phyloP scores from a whole-genome alignment of 1,140 invertebrate species.

The Cotesia glomerata region DNA sequence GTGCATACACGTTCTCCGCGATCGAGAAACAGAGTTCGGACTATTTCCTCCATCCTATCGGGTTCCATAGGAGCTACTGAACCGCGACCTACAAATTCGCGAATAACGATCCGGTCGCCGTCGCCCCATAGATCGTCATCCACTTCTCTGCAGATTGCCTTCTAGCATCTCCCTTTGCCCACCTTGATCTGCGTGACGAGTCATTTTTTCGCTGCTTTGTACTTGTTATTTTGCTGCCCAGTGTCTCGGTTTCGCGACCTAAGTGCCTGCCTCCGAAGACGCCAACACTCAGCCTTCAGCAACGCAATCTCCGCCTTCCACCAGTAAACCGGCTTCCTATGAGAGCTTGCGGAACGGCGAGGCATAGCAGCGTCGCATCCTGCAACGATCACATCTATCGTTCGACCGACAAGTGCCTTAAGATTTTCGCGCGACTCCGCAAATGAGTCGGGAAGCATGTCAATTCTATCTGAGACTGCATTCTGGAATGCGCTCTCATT shows the following conservation, averaged over 20 bases:
- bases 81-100: conserved; percentile 18
- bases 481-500: conserved; percentile 26
- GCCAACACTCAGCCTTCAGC: conserved; percentile 37
- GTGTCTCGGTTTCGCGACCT: neutral
- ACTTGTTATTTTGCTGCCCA: neutral
- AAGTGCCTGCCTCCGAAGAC: conserved; percentile 8
- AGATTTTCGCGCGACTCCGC: neutral
- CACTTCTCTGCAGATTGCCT: conserved; percentile 30
- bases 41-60: neutral
- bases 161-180: conserved; percentile 37
- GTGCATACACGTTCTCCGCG: neutral
- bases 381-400: neutral
- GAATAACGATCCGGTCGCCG: conserved; percentile 39
- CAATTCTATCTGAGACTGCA: neutral
- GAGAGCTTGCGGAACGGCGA: neutral
- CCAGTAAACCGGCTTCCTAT: conserved; percentile 39
- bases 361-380: neutral
- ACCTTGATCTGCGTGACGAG: conserved; percentile 28
- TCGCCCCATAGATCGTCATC: conserved; percentile 41
- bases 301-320: conserved; percentile 44
- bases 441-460: neutral
- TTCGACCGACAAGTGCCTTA: neutral
- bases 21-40: neutral
- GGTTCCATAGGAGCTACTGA: neutral
- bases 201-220: conserved; percentile 24